These are phyloP conservation scores for Phylloscopus trochiloides DNA, from an alignment of 2,113 vertebrate species.

Conservation along the genomic window DNA sequence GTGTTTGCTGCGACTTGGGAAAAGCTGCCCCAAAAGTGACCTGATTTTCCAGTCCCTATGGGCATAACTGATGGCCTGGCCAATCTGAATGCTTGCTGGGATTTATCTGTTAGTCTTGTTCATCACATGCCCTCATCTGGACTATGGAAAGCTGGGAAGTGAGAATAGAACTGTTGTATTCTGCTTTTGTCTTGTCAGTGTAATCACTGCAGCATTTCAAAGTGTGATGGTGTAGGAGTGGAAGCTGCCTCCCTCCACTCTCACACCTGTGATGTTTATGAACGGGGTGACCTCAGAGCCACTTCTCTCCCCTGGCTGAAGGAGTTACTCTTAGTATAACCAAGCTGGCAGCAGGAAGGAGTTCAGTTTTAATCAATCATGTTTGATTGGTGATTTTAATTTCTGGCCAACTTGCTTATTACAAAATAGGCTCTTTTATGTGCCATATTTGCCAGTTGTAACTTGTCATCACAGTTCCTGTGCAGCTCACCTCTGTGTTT, in stretches of 20 bases:
- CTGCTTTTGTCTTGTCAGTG: background rate
- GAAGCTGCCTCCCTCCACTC: background rate
- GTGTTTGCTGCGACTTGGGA: background rate
- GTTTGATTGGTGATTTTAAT: background rate
- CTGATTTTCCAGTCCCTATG: background rate
- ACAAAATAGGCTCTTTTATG: background rate
- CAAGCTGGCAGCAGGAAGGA: background rate
- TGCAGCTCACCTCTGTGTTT: background rate
- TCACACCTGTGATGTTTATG: background rate
- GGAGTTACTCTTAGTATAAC: background rate
- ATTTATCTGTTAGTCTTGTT: background rate
- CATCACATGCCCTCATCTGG: background rate
- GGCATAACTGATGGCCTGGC: background rate
- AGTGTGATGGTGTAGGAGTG: background rate
- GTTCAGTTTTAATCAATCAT: background rate
- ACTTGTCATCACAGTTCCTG: background rate
- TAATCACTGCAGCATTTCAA: background rate
- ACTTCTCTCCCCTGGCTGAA: background rate
- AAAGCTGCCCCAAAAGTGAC: background rate
- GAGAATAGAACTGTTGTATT: background rate
- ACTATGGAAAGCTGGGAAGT: background rate
- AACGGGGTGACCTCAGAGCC: no score
- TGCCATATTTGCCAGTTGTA: background rate
- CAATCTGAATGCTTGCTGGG: fast-evolving
- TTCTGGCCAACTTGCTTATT: background rate